phyloP scores from a whole-genome alignment of 2,113 vertebrate genomes.

The Stegostoma tigrinum region DNA sequence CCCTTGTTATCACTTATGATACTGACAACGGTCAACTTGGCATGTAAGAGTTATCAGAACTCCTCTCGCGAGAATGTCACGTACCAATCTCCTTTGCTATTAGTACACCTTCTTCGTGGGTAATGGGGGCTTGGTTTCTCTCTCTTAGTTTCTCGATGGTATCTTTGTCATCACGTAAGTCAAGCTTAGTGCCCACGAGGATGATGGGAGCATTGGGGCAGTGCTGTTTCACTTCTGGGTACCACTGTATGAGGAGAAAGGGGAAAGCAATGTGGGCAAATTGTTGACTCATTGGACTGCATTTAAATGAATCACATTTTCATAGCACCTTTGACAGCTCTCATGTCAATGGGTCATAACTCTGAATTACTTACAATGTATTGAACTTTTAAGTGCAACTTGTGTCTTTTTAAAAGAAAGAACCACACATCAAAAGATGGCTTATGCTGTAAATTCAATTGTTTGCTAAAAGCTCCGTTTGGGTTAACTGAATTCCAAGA shows the following conservation, averaged over 20 bases:
- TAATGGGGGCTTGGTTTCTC: constrained; percentile 68
- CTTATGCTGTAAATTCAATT: no score
- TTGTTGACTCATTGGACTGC: not conserved
- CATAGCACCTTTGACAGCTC: no score
- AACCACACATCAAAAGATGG: no score
- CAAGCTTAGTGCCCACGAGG: constrained; percentile 71
- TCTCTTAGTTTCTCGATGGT: constrained; percentile 73
- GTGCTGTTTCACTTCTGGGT: constrained; percentile 67
- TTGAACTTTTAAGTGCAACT: no score
- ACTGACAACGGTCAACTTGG: not conserved
- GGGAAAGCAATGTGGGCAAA: not conserved
- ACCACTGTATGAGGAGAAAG: constrained; percentile 54
- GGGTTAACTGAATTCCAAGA: no score
- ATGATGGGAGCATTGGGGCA: constrained; percentile 71
- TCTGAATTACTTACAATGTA: no score
- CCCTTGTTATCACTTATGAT: not conserved
- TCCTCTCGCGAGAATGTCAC: not conserved
- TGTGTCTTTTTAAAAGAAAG: no score
- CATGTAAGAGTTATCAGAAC: not conserved
- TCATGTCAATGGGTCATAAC: no score
- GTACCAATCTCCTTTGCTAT: constrained; percentile 71
- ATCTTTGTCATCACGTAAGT: constrained; percentile 71
- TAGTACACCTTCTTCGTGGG: constrained; percentile 65
- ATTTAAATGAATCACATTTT: no score
- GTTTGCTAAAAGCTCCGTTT: no score